Base-by-base conservation (phyloP, 2,797 vertebrate genomes). In the Falco biarmicus region DNA sequence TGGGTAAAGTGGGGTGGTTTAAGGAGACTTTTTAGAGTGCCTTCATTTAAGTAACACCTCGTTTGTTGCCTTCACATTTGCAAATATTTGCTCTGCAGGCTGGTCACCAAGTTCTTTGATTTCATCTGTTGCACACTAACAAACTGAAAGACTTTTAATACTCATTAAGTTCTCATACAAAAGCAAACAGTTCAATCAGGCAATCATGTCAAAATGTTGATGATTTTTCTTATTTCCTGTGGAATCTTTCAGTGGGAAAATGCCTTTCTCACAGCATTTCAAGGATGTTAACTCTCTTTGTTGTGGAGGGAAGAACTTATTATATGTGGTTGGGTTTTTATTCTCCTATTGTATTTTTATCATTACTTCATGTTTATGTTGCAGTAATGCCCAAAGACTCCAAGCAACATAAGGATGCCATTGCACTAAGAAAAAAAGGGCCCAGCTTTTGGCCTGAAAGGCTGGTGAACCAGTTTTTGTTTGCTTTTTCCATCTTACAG, bases 201-300 rank as follows among this genome's bases (percentile, higher is more conserved):
- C 20, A 76, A 77, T 68, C 41, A 68, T 2, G 5, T 71, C 31
- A 77, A 82, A 93, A 61, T 57, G 13, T 32, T 89, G 73, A 74
- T 82, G 14, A 9, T 57, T 85, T 94, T 84, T 77, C 39, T 77
- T 91, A 73, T 78, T 97, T 94, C 64, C 75, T 73, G 68, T 69
- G 54, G 47, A 87, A 60, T 71, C 18, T 92, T 86, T 69, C 41
- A 43, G 68, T 77, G 75, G 84, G 65, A 68, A 93, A 92, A 71
- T 78, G 3, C 54, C 32, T 66, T 94, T 82, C 53, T 83, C 80
- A 75, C 1, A 14, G 11, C 8, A 1, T 88, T 78, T 48, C 47
- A 92, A 83, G 61, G 34, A 39, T 78, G 78, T 65, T 81, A 75
- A 32, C 45, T 76, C 18, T 19, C 28, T 70, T 91, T 78, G 10